Conservation (phyloP, 2,797 vertebrate species). For the Crypturellus tataupa region DNA sequence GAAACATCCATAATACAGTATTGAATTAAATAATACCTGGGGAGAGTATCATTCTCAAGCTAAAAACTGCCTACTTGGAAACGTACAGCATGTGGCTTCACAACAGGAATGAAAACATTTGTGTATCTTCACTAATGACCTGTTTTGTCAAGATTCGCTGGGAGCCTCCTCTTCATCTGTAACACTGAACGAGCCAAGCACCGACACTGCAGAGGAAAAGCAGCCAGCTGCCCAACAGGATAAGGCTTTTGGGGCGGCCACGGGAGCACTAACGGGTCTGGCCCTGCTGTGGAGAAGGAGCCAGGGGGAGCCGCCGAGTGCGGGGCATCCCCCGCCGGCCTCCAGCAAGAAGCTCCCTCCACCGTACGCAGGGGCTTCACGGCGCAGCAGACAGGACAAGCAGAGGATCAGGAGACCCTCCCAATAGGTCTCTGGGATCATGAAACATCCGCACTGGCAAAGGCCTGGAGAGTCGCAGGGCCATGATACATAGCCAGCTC, state of each 20-base stretch:
- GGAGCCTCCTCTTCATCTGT: constrained; percentile 29
- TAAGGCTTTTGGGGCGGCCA: neutral
- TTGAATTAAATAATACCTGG: constrained; percentile 64
- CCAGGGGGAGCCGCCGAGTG: neutral
- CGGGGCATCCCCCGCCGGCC: neutral
- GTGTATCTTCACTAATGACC: constrained; percentile 64
- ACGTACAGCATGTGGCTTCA: constrained; percentile 41
- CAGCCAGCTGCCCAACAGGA: constrained; percentile 13
- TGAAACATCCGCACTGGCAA: neutral
- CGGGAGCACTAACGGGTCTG: neutral
- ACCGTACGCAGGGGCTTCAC: no score
- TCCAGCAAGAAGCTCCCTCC: neutral
- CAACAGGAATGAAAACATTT: constrained; percentile 61
- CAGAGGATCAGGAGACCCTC: neutral
- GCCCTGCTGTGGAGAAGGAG: neutral
- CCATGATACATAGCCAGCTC: neutral
- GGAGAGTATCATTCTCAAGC: constrained; percentile 8
- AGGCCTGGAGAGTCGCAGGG: accelerated
- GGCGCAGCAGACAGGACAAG: neutral
- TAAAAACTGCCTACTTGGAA: constrained; percentile 44
- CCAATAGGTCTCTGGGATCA: neutral
- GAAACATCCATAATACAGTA: constrained; percentile 19
- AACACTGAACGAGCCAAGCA: constrained; percentile 39
- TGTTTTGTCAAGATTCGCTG: constrained; percentile 46
- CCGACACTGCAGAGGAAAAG: neutral